Evolutionary conservation across 2,888 invertebrate genomes (phyloP), one percentile per base, ranked within the genome.

Genomic region (Hesperia comma): DNA sequence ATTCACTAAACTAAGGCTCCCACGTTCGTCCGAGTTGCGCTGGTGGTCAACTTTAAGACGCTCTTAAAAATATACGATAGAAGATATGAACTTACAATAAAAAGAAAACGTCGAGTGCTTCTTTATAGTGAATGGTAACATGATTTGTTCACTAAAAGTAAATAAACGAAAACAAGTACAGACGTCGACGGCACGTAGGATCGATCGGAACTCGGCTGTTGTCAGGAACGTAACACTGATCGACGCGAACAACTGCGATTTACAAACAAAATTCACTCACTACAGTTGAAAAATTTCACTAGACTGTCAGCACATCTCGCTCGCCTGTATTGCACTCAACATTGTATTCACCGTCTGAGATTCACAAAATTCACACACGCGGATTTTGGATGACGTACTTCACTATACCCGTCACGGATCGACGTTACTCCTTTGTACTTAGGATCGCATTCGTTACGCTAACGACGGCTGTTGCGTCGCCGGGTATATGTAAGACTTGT

Each of bases 51-150:
- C 67, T 43, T 72, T 63, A 73, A 72, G 75, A 80, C 76, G 77
- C 72, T 76, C 80, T 78, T 84, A 84, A 79, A 76, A 80, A 79
- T 79, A 78, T 72, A 72, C 73, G 69, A 75, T 82, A 85, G 69
- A 84, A 81, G 78, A 84, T 83, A 85, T 79, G 76, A 87, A 87
- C 87, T 87, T 88, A 88, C 78, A 80, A 73, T 78, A 83, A 87
- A 84, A 49, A 83, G 80, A 79, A 82, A 85, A 84, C 79, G 81
- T 83, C 80, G 82, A 84, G 84, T 86, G 88, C 81, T 85, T 85
- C 82, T 51, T 51, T 26, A 85, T 85, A 89, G 88, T 89, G 90
- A 88, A 88, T 91, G 91, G 91, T 92, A 91, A 92, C 91, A 90
- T 87, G 77, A 79, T 88, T 89, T 87, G 87, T 90, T 90, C 89